Base-by-base conservation (phyloP, 2,888 invertebrate genomes). In the Bombylius major region DNA sequence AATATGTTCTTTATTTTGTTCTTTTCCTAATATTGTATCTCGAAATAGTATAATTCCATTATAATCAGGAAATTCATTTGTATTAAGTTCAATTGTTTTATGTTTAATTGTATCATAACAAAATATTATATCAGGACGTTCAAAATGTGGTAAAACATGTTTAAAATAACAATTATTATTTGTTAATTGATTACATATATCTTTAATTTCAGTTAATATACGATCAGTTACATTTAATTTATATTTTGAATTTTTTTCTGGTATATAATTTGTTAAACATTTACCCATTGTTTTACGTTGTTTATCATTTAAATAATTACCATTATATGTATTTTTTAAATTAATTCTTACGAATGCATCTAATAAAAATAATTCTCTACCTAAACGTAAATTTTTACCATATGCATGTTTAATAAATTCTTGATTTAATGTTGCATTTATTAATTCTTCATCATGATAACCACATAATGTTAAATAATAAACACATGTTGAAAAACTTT, bases 71-170 rank as follows among this genome's bases (percentile, higher is more conserved):
- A 76, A 70, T 66, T 82, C 82, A 31, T 70, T 69, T 11, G 70
- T 61, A 12, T 72, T 70, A 45, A 82, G 67, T 31, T 78, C 68
- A 31, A 84, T 61, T 13, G 79, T 67, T 44, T 79, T 72, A 4
- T 70, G 72, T 12, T 78, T 79, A 39, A 69, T 63, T 42, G 66
- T 68, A 65, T 83, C 77, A 63, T 82, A 76, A 62, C 82, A 82
- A 55, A 84, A 65, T 23, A 86, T 72, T 36, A 85, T 66, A 70
- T 85, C 84, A 75, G 82, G 78, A 69, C 79, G 77, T 61, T 79
- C 76, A 66, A 79, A 83, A 64, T 89, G 86, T 9, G 88, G 83
- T 59, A 89, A 66, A 59, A 88, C 70, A 67, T 86, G 84, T 55
- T 70, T 71, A 4, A 74, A 61, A 57, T 79, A 75, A 6, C 76